Conservation (phyloP, 2,113 vertebrate species). For the Puntigrus tetrazona region DNA sequence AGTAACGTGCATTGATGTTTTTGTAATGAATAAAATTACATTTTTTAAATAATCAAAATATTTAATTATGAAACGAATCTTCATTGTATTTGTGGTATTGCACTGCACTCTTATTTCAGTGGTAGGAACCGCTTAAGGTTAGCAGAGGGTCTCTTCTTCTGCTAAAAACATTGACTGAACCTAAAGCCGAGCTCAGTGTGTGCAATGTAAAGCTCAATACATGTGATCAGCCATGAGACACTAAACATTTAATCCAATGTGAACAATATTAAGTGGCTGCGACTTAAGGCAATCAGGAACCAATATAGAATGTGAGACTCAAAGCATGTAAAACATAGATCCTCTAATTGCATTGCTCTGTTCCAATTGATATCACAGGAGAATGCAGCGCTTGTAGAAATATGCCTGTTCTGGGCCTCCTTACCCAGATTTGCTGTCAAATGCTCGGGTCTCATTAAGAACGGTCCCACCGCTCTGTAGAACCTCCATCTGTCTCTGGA, state of each 20-base stretch:
- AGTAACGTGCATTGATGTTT: not conserved
- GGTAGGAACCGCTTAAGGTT: not conserved
- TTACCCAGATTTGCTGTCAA: constrained; percentile 92
- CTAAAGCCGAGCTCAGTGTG: not conserved
- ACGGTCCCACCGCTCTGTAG: constrained; percentile 84
- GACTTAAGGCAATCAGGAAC: not conserved
- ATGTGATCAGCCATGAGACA: not conserved
- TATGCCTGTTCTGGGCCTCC: constrained; percentile 54
- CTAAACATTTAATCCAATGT: not conserved
- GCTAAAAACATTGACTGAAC: not conserved
- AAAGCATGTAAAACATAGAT: not conserved
- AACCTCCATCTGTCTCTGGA: constrained; percentile 88
- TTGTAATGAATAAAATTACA: no score
- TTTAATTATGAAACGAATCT: no score
- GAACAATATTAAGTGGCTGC: not conserved
- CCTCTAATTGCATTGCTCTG: not conserved
- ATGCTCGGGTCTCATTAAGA: constrained; percentile 92
- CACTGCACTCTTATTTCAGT: not conserved
- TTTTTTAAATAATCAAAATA: no score
- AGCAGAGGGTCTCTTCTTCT: not conserved
- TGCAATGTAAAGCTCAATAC: not conserved
- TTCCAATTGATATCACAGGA: constrained; percentile 16
- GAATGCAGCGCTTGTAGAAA: constrained; percentile 9
- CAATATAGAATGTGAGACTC: not conserved
- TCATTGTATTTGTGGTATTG: not conserved